phyloP scores from a whole-genome alignment of 2,888 invertebrate species.

The Cybosia mesomella region DNA sequence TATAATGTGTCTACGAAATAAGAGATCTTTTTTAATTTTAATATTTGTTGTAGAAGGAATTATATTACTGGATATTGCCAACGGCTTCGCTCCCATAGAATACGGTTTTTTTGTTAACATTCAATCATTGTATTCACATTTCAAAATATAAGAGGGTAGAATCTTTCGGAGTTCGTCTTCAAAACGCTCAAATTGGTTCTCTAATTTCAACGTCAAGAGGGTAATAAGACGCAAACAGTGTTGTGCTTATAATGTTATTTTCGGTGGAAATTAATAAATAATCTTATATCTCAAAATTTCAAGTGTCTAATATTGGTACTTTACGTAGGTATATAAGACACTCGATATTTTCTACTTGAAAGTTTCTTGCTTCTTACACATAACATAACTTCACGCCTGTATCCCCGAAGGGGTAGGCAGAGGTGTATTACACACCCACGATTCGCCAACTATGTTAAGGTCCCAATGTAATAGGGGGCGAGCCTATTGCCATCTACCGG shows the following conservation, averaged over 20 bases:
- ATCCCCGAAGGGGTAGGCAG: no score
- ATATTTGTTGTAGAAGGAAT: slow-evolving; percentile 1
- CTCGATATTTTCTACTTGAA: no score
- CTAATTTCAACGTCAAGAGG: background rate
- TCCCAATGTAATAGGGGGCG: no score
- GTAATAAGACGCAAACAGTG: background rate
- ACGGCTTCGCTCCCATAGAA: background rate
- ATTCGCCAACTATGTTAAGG: no score
- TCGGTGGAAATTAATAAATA: background rate
- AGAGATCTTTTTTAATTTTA: background rate
- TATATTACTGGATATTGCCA: background rate
- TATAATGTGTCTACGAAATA: background rate
- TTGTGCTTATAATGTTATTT: background rate
- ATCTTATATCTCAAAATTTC: background rate
- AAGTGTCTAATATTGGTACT: background rate
- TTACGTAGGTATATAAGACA: no score
- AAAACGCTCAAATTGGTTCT: background rate
- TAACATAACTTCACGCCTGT: no score
- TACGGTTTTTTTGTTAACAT: background rate
- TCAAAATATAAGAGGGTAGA: background rate
- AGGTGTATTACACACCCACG: no score
- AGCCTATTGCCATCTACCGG: no score
- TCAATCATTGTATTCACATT: background rate
- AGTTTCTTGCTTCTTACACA: no score
- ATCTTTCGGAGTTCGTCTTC: background rate